Percentiles rank a stretch among this genome's conserved stretches.
These are phyloP conservation scores for Chaetodon trifasciatus DNA, from an alignment of 2,797 vertebrate genomes.

Conservation along the genomic window DNA sequence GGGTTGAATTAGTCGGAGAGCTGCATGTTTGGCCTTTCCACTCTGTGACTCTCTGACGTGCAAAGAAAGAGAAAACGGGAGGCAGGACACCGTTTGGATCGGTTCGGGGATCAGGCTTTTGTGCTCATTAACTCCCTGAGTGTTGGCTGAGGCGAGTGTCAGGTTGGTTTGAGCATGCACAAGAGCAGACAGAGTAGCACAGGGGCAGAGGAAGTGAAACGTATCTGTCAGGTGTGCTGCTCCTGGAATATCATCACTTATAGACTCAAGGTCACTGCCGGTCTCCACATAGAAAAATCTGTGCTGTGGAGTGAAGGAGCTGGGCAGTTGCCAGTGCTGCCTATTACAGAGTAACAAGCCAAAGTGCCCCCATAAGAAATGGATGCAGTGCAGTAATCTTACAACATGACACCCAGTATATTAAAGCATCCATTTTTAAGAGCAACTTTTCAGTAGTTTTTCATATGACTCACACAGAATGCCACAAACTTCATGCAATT, in stretches of 20 bases:
- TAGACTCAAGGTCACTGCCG: conserved; percentile 71
- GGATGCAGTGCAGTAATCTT: background rate
- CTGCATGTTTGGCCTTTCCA: conserved; percentile 80
- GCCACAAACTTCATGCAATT: background rate
- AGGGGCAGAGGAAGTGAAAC: conserved; percentile 66
- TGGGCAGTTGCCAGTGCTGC: conserved; percentile 51
- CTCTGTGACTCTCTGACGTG: conserved; percentile 61
- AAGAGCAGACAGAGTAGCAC: conserved; percentile 49
- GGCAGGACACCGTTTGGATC: conserved; percentile 59
- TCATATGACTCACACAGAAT: background rate
- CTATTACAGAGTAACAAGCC: conserved; percentile 39
- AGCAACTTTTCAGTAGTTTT: background rate
- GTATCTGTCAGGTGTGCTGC: conserved; percentile 70
- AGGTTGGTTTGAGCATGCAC: conserved; percentile 46
- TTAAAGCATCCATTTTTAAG: background rate
- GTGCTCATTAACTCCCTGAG: conserved; percentile 78
- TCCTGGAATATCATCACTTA: conserved; percentile 70
- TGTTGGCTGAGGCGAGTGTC: conserved; percentile 65
- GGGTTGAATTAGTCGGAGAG: conserved; percentile 61
- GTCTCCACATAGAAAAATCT: conserved; percentile 53
- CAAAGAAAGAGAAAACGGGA: conserved; percentile 41
- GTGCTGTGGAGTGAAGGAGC: conserved; percentile 48
- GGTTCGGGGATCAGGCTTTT: conserved; percentile 64
- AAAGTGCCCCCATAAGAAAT: conserved; percentile 19
- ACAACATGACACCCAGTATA: conserved; percentile 1